Conservation (phyloP, 2,797 vertebrate genomes). For the Sebastes minor region DNA sequence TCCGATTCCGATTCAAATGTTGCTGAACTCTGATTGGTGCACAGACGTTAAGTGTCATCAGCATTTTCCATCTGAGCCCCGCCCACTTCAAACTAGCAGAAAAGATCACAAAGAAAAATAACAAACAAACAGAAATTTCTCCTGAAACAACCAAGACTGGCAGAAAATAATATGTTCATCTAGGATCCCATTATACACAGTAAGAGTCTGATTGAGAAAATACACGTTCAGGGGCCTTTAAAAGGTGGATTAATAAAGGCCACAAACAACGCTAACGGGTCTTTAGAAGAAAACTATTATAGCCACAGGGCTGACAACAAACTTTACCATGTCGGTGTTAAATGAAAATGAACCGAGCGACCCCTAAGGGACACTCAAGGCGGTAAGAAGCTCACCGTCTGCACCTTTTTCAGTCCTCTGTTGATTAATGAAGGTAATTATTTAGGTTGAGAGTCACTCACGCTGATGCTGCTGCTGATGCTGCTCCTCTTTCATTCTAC, state of each 20-base stretch:
- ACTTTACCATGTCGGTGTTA: not conserved
- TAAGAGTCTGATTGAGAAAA: not conserved
- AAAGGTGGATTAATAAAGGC: not conserved
- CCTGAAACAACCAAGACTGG: no score
- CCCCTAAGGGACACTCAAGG: constrained; percentile 19
- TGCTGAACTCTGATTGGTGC: not conserved
- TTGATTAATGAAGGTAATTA: constrained; percentile 69
- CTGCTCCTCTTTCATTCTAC: constrained; percentile 4
- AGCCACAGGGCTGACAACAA: constrained; percentile 1
- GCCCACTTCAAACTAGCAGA: not conserved
- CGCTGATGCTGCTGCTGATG: not conserved
- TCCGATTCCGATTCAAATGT: rapidly evolving
- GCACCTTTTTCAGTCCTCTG: constrained; percentile 39
- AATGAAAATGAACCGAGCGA: constrained; percentile 29
- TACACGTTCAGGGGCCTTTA: not conserved
- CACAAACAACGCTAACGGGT: not conserved
- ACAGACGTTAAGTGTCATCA: not conserved
- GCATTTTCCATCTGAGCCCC: not conserved
- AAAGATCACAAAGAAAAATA: not conserved
- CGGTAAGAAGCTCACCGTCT: constrained; percentile 8
- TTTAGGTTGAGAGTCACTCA: constrained; percentile 42
- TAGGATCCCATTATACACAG: not conserved
- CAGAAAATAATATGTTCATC: no score
- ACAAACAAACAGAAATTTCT: not conserved
- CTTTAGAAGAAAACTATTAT: not conserved